Evolutionary conservation across 2,888 invertebrate genomes (phyloP).

Genomic region (Pseudococcus longispinus): DNA sequence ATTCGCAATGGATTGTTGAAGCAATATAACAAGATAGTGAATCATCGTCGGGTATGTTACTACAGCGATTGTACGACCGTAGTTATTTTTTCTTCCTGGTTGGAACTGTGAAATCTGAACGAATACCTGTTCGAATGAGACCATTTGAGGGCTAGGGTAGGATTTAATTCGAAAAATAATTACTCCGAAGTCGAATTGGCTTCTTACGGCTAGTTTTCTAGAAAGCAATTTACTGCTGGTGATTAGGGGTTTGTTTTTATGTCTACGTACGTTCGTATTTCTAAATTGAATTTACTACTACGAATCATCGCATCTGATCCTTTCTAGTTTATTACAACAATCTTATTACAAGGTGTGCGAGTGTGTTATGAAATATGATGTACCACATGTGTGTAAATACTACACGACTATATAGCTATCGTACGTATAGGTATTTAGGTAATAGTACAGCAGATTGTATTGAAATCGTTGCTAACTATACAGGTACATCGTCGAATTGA

Average conservation of each 20-base stretch:
- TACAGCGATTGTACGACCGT: neutral
- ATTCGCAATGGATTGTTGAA: neutral
- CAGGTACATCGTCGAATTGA: neutral
- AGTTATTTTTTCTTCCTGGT: neutral
- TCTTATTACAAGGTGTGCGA: neutral
- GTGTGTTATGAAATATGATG: neutral
- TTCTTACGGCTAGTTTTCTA: neutral
- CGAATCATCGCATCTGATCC: neutral
- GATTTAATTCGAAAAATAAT: conserved; percentile 8
- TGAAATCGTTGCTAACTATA: neutral
- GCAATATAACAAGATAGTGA: neutral
- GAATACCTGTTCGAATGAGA: neutral
- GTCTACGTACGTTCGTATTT: neutral
- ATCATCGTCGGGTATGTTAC: neutral
- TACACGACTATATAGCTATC: too few species aligned
- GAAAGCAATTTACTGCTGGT: neutral
- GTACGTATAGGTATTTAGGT: neutral
- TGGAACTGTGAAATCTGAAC: neutral
- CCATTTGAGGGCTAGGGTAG: neutral
- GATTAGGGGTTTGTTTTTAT: neutral
- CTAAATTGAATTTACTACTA: neutral
- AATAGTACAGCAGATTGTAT: neutral
- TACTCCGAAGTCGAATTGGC: neutral
- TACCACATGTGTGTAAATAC: neutral
- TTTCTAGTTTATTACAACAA: neutral